phyloP scores from a whole-genome alignment of 2,113 vertebrate species.

The Caloenas nicobarica region DNA sequence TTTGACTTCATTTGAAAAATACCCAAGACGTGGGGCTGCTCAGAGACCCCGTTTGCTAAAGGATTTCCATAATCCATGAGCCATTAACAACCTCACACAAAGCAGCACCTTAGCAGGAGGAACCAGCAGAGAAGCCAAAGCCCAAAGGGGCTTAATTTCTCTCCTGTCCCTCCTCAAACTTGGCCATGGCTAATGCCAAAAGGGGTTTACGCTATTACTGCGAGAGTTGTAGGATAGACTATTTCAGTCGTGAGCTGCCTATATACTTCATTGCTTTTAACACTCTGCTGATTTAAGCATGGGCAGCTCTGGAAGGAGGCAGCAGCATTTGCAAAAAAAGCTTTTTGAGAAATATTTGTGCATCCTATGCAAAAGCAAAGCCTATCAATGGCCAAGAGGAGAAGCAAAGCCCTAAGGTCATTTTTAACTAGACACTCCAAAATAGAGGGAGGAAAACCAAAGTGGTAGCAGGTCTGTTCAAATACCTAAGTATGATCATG shows the following conservation, averaged over 20 bases:
- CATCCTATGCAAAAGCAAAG: not conserved
- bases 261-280: not conserved
- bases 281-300: not conserved
- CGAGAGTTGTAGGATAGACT: not conserved
- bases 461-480: not conserved
- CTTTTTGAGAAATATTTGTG: not conserved
- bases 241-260: not conserved
- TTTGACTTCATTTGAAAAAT: not conserved
- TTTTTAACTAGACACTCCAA: not conserved
- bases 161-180: not conserved
- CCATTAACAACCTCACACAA: not conserved
- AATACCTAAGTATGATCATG: not conserved
- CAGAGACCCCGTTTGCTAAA: not conserved
- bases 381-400: not conserved
- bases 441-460: not conserved
- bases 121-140: not conserved
- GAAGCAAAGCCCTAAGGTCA: not conserved
- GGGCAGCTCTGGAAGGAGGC: not conserved
- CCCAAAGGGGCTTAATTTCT: not conserved
- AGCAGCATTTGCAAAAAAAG: not conserved
- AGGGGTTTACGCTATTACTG: not conserved
- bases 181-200: not conserved
- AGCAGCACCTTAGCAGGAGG: not conserved
- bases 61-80: not conserved
- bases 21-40: not conserved